Conservation (phyloP, 2,113 vertebrate genomes). For the Cacatua alba region DNA sequence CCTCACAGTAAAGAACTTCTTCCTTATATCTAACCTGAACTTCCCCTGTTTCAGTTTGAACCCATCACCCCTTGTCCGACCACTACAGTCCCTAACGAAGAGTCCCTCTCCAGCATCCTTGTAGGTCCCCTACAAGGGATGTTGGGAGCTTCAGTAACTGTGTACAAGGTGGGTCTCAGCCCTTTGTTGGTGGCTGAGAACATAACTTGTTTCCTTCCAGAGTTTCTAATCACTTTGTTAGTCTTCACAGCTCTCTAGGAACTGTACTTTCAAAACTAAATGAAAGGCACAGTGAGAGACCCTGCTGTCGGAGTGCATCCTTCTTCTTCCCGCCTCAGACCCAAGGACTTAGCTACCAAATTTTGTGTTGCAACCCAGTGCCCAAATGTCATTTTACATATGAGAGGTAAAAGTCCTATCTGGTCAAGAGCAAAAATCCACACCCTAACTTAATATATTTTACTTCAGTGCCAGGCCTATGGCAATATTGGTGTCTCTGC, state of each 20-base stretch:
- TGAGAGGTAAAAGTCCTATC: neutral
- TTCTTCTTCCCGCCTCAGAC: neutral
- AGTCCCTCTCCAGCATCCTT: neutral
- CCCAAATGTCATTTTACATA: neutral
- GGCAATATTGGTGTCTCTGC: neutral
- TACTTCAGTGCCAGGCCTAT: neutral
- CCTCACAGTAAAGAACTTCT: neutral
- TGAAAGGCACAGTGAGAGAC: neutral
- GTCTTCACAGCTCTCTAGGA: slow-evolving; percentile 10
- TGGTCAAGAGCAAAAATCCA: neutral
- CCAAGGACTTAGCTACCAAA: neutral
- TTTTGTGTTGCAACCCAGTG: neutral
- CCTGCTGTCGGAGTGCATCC: neutral
- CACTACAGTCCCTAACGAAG: neutral
- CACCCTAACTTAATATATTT: neutral
- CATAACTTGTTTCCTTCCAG: neutral
- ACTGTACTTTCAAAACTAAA: slow-evolving; percentile 42
- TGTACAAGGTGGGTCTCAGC: neutral
- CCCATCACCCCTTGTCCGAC: neutral
- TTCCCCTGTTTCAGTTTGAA: neutral
- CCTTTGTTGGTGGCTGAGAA: neutral
- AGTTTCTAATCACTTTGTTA: slow-evolving; percentile 48
- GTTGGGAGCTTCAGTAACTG: neutral
- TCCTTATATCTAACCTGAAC: neutral
- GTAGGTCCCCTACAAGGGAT: neutral